Percentiles rank a stretch among this genome's conserved stretches.
Evolutionary conservation across 2,113 vertebrate genomes (phyloP).

Genomic region (Myrmecobius fasciatus): DNA sequence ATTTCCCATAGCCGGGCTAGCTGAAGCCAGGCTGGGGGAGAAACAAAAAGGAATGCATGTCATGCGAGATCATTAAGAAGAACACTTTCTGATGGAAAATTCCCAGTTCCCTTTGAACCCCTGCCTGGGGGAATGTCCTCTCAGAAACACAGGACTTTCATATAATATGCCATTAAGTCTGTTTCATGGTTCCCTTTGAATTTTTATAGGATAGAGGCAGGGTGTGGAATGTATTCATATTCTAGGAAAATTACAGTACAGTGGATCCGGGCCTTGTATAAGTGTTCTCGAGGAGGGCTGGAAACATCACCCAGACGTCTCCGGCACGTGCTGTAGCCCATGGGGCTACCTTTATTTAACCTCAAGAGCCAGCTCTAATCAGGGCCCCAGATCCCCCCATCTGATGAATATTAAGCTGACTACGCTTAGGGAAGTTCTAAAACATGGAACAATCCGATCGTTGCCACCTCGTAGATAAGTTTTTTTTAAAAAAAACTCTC

Average conservation of each 20-base stretch:
- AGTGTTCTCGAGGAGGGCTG: slow-evolving; percentile 48
- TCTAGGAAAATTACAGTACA: slow-evolving; percentile 60
- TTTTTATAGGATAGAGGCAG: slow-evolving; percentile 69
- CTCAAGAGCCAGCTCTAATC: slow-evolving; percentile 39
- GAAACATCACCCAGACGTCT: slow-evolving; percentile 59
- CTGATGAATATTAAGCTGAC: neutral
- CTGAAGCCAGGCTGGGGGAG: neutral
- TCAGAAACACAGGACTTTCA: slow-evolving; percentile 55
- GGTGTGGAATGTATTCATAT: slow-evolving; percentile 65
- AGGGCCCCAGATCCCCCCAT: neutral
- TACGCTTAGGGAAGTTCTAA: slow-evolving; percentile 2
- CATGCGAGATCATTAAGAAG: slow-evolving; percentile 62
- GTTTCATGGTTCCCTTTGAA: slow-evolving; percentile 64
- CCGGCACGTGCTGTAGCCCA: slow-evolving; percentile 55
- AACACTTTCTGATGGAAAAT: slow-evolving; percentile 76
- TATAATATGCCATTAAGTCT: slow-evolving; percentile 69
- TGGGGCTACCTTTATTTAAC: slow-evolving; percentile 70
- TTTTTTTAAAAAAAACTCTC: neutral
- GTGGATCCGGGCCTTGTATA: slow-evolving; percentile 60
- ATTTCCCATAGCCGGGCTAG: slow-evolving; percentile 34
- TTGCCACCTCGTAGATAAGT: neutral
- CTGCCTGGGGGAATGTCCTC: slow-evolving; percentile 58
- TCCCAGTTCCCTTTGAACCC: slow-evolving; percentile 67
- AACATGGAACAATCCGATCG: neutral
- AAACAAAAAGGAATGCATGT: slow-evolving; percentile 47